Base-by-base conservation (phyloP, 2,888 invertebrate species). In the Caenorhabditis macrosperma region DNA sequence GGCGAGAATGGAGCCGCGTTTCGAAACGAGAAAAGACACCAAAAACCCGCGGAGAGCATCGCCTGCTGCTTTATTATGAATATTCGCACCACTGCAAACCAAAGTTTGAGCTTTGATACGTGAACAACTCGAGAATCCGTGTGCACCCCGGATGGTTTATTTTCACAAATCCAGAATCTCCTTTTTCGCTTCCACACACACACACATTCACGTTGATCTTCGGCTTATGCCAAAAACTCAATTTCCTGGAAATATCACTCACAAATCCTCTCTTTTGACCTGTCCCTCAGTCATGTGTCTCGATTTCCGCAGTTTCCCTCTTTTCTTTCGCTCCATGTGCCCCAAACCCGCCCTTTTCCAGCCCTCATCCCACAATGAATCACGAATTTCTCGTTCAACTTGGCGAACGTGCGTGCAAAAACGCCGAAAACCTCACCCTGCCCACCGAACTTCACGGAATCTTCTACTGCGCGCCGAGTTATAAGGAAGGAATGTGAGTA, bases 401-500 rank as follows among this genome's bases (percentile, higher is more conserved):
- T n/a, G 77, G 77, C 10, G 69, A 77, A 44, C 69, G 64, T 38
- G 77, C 69, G 20, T 77, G 77, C 46, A 63, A 30, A 24, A 69
- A 63, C 9, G 63, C 57, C 1, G 63, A 68, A 22, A 77, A 77
- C 30, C 17, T 69, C n/a, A 69, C 77, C 5, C 57, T 77, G 50
- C 77, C 77, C 3, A 20, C 44, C 12, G 63, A 77, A 30, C 52
- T 77, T n/a, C 28, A 69, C 12, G 77, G 69, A 0, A 63, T 69
- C 22, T 77, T 77, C 69, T 77, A 57, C 33, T 77, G 77, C 57
- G 69, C 63, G 30, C 57, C 57, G 41, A 61, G 63, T 28, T 63
- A 48, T 28, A 46, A 33, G 6, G 77, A 77, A 26, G 54, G 55
- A 57, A 57, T 77, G 77, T 77, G 41, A 69, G 77, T 68, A n/a